Evolutionary conservation across 2,888 invertebrate genomes (phyloP).

Genomic region (Ypsolopha sequella): DNA sequence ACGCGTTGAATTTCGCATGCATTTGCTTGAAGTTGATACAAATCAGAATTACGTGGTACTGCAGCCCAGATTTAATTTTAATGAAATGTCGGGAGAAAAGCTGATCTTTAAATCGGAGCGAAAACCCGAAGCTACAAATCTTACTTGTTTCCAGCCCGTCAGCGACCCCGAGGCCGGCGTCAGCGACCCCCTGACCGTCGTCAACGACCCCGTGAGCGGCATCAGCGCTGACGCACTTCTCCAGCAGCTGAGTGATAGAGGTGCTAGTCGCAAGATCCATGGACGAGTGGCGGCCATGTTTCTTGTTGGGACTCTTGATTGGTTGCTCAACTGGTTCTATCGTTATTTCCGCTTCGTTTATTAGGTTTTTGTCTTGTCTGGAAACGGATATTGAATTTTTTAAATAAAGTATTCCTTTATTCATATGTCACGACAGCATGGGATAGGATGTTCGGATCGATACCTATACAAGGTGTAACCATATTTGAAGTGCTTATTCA

Average conservation of each 20-base stretch:
- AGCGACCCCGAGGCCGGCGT: not conserved
- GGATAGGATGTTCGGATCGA: too few species aligned
- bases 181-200: not conserved
- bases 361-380: conserved; percentile 52
- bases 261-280: conserved; percentile 61
- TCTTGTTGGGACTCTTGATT: conserved; percentile 35
- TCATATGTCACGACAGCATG: too few species aligned
- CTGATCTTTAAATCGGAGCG: too few species aligned
- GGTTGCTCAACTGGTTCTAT: conserved; percentile 45
- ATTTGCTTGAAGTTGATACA: too few species aligned
- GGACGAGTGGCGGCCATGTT: conserved; percentile 59
- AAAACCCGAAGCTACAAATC: too few species aligned
- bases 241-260: conserved; percentile 54
- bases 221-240: conserved; percentile 48
- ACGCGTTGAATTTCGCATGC: too few species aligned
- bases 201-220: conserved; percentile 4
- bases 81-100: too few species aligned
- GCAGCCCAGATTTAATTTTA: too few species aligned
- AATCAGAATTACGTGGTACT: too few species aligned
- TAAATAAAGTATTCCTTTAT: not conserved
- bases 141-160: too few species aligned
- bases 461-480: too few species aligned
- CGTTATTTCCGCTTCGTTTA: conserved; percentile 58
- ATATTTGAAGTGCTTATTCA: too few species aligned
- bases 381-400: not conserved